Evolutionary conservation across 2,888 invertebrate species (phyloP), one percentile per base, ranked within the genome.

Genomic region (Atrina japonica): DNA sequence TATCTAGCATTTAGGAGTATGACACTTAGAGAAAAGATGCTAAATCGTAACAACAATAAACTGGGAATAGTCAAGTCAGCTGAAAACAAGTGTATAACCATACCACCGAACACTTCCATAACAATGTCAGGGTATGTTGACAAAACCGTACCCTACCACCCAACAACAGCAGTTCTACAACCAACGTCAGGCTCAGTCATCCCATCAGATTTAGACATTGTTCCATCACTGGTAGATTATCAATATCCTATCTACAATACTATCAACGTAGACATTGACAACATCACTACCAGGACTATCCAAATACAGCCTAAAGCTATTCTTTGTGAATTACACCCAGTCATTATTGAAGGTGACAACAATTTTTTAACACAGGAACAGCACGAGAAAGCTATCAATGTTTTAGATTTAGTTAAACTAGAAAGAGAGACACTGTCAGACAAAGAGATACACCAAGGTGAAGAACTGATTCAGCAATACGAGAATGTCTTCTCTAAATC

Each of bases 1-100:
- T 73, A 73, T 45, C 41, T 68, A 21, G 23, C 73, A n/a, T 69
- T 73, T 55, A 35, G 68, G 53, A 52, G 53, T 45, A 35, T 73
- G n/a, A 14, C 50, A 0, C 18, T 70, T 1, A 41, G 61, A 11
- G 66, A 73, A n/a, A 69, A 60, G 27, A 52, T 61, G 23, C 45
- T 69, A 0, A 25, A 41, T 5, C 50, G 29, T 14, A 65, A 45
- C 25, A 64, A 64, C 14, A 50, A 66, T 35, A 52, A 41, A 23
- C 2, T 65, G 27, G 61, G 49, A 3, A 35, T 66, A 16, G 50
- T 73, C 25, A 60, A 43, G 25, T 53, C 41, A 30, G 68, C 73
- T 14, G 47, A 53, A n/a, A 30, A 40, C 14, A 2, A 43, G 6
- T 35, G 6, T 1, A 50, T 68, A 18, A 53, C 45, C 23, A 53